Evolutionary conservation across 1,140 invertebrate species (phyloP).

Genomic region (Drosophila grimshawi): DNA sequence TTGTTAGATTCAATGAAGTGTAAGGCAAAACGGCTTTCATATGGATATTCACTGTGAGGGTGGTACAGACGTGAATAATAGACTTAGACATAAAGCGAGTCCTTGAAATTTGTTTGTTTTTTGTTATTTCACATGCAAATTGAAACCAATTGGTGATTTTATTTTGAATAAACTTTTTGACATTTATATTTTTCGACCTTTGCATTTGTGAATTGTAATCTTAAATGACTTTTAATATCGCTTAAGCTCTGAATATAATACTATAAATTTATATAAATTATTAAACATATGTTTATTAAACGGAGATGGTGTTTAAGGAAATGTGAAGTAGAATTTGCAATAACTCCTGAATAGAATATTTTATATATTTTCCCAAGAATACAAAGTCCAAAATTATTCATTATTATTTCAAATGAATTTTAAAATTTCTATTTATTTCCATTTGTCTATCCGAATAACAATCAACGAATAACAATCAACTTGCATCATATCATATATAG

Average conservation of each 20-base stretch:
- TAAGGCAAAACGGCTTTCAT: constrained; percentile 14
- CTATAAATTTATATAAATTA: neutral
- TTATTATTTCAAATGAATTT: no score
- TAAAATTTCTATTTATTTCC: neutral
- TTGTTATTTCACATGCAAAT: constrained; percentile 49
- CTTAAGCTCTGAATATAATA: neutral
- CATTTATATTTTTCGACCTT: constrained; percentile 38
- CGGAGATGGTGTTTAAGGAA: no score
- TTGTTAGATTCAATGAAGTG: constrained; percentile 42
- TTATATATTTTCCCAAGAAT: no score
- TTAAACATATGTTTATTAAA: no score
- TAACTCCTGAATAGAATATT: no score
- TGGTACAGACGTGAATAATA: constrained; percentile 45
- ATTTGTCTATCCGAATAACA: no score
- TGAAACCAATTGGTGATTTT: constrained; percentile 60
- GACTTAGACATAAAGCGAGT: constrained; percentile 47
- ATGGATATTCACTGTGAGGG: constrained; percentile 26
- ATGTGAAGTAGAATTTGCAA: no score
- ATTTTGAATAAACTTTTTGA: constrained; percentile 66
- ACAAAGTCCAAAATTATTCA: no score
- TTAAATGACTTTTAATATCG: constrained; percentile 29
- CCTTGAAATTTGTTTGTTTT: constrained; percentile 42
- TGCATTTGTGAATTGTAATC: constrained; percentile 43
- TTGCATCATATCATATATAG: no score
- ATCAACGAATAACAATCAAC: no score